Evolutionary conservation across 2,888 invertebrate species (phyloP), one percentile per base, ranked within the genome.

Genomic region (Ophion ventricosus): DNA sequence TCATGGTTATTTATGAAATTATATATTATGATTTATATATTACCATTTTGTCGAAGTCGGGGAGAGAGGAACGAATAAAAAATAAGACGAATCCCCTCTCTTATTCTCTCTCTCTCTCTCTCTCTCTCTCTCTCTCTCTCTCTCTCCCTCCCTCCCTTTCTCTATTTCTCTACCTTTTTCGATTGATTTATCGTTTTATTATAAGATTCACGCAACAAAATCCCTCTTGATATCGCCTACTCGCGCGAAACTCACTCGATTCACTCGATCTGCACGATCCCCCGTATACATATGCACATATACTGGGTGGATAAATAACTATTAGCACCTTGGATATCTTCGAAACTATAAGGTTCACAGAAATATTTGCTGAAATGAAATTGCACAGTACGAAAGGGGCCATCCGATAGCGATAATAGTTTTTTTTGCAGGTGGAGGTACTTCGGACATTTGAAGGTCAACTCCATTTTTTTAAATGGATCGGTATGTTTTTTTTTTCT

Each of bases 161-260:
- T 67, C 40, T 56, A 25, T 5, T 20, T 69, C 70, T 67, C 56
- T 67, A 72, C 59, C 81, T 78, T 74, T 81, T 66, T 75, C 84
- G 75, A 82, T 84, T 84, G 82, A 84, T 84, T 84, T 82, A 84
- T 84, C 79, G 82, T 82, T 82, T 82, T 84, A 84, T 79, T 82
- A 84, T 84, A 82, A 81, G 79, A 84, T 80, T 80, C 80, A 26
- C 78, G 80, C 78, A 80, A 85, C 83, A 74, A 80, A 83, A 85
- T 78, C 73, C 80, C 80, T 80, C 80, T 76, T 43, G 72, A 78
- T 78, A 74, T 63, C 85, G 85, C 83, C 85, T 83, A 83, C 85
- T 82, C 80, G 80, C 80, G 35, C 35, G 49, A 82, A 29, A 82
- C 59, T 70, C 61, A 49, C 23, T 29, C 72, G 66, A 67, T 54